Base-by-base conservation (phyloP, 35 echinoderm and acorn worm species). In the Ptychodera flava region DNA sequence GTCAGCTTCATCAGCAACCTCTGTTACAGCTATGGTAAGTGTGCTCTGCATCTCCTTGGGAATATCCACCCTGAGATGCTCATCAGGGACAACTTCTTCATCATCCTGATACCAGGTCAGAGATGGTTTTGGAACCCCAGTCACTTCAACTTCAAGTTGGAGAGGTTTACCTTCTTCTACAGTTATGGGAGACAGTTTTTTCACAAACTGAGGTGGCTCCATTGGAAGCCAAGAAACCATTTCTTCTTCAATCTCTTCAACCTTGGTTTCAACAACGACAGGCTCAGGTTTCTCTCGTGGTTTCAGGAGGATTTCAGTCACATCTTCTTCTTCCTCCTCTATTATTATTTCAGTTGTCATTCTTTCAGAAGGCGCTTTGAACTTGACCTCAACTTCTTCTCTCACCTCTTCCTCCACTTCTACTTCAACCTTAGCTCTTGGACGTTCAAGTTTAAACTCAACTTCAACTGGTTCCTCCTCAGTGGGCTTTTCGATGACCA, bases 171-270 rank as follows among this genome's bases (percentile, higher is more conserved):
- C 90, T 34, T 92, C 91, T 15, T 94, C 91, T 30, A 99, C 91
- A 75, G 45, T 64, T 22, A 12, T 6, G 22, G 45, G 45, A 64
- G 22, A 12, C 45, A 64, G 22, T 64, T 64, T 22, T 64, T 64
- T 64, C 45, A 64, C 45, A 64, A 64, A 64, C 6, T 12, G 6
- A 64, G 45, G 45, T 64, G 45, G 45, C 22, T 64, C 45, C 45
- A 64, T 64, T 6, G 45, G 45, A 12, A 64, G 6, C 45, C 22
- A 6, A 64, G 45, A 6, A 64, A 94, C 96, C 88, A 99, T 89
- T 77, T 99, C 95, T 75, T 94, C 96, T 90, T 92, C 92, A 36
- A 94, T 93, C 45, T 99, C 96, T 34, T 94, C 90, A 99, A 99
- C 94, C 81, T 94, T 90, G 22, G 96, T 88, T 33, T 90, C 93